Conservation (phyloP, 2,113 vertebrate species). For the Tychaedon coryphoeus region DNA sequence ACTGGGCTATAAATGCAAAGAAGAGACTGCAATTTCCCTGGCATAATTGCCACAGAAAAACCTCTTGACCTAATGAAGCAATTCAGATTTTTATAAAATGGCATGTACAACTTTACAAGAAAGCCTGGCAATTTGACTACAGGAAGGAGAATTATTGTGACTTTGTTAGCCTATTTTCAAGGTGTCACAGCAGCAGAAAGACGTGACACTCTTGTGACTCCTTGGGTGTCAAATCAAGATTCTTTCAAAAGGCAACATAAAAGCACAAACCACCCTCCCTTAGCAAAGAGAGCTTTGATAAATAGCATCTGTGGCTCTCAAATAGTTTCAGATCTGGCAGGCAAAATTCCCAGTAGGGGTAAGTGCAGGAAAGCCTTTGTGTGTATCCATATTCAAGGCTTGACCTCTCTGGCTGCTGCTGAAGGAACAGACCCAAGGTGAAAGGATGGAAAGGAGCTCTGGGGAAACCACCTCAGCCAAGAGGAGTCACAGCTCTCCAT, state of each 20-base stretch:
- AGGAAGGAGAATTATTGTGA: background rate
- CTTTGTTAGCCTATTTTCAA: background rate
- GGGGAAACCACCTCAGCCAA: background rate
- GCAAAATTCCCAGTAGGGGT: background rate
- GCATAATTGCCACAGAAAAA: background rate
- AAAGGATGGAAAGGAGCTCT: background rate
- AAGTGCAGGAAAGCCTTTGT: background rate
- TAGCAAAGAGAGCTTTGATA: background rate
- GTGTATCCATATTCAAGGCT: background rate
- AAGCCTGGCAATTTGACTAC: background rate
- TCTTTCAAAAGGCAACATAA: background rate
- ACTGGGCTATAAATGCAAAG: background rate
- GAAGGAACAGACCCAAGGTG: background rate
- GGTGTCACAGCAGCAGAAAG: background rate
- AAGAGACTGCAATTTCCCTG: background rate
- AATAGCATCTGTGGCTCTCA: background rate
- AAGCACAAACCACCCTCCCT: background rate
- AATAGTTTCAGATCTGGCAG: background rate
- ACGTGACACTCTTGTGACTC: rapidly evolving
- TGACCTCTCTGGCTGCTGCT: background rate
- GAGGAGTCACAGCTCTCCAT: background rate
- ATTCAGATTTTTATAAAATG: background rate
- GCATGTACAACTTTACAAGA: background rate
- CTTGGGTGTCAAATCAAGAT: background rate
- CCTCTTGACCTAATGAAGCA: background rate